phyloP scores from a whole-genome alignment of 2,797 vertebrate species.

The Melanogrammus aeglefinus region DNA sequence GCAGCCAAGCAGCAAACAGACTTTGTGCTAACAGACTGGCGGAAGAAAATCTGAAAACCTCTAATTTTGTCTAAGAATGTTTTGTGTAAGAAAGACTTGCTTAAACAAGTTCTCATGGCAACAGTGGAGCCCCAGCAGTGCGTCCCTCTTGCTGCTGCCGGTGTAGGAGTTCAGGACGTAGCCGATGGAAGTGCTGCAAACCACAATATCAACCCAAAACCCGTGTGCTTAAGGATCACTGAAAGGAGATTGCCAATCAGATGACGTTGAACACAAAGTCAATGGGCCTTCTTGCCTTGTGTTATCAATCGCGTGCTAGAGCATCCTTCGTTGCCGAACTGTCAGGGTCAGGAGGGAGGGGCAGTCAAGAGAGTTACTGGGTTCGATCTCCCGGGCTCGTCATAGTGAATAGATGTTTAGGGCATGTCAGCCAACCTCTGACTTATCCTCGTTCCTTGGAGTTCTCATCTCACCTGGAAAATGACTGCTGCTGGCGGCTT shows the following conservation, averaged over 20 bases:
- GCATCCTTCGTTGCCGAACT: background rate
- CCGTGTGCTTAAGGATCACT: background rate
- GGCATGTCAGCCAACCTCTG: background rate
- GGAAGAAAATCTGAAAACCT: background rate
- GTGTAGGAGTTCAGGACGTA: no score
- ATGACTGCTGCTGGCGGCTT: no score
- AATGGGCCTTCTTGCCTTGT: background rate
- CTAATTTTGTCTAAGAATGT: background rate
- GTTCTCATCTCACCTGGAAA: no score
- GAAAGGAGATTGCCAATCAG: background rate
- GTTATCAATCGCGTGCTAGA: background rate
- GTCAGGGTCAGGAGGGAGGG: background rate
- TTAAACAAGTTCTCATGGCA: background rate
- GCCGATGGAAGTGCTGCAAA: no score
- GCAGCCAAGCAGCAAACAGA: background rate
- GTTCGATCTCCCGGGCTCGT: background rate
- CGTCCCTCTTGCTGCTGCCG: background rate
- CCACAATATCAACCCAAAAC: no score
- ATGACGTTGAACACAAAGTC: background rate
- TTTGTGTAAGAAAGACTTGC: background rate
- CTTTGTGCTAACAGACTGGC: background rate
- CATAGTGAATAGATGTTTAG: background rate
- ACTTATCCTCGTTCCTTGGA: background rate
- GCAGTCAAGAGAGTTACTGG: background rate
- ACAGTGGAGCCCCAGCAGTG: background rate